Base-by-base conservation (phyloP, 2,113 vertebrate species). In the Bubalus kerabau region DNA sequence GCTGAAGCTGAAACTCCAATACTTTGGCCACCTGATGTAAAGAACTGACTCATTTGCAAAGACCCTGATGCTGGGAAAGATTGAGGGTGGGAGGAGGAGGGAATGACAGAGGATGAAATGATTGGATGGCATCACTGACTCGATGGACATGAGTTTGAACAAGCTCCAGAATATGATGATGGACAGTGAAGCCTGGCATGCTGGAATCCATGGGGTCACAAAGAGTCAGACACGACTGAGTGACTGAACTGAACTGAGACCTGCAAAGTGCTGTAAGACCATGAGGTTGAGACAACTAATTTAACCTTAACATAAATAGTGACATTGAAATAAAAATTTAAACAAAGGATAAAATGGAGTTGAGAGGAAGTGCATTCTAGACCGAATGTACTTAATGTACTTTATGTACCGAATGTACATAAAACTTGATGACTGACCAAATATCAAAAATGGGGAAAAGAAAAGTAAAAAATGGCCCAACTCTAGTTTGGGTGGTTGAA, bases 161-260 rank as follows among this genome's bases (percentile, higher is more conserved):
- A 11, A 36, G 1, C n/a, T 71, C 9, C 0, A 0, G n/a, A 21
- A 36, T 10, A 21, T 71, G 17, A 21, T 36, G 64, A 21, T 71
- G 17, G 64, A 23, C 64, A 71, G 17, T 1, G 4, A 71, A 21
- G n/a, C n/a, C 64, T 23, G 64, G 9, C 0, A 2, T 71, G n/a
- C 64, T 71, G n/a, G 1, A 21, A 4, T 71, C 19, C 64, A 21
- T 5, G n/a, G n/a, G n/a, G 17, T 71, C 0, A 0, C n/a, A 36
- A 67, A 67, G n/a, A 36, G 36, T 36, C 36, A 36, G 36, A 71
- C n/a, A 71, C 0, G 17, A 71, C n/a, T 36, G 64, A 67, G 8
- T 11, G 64, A 67, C 32, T 67, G 9, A 71, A 32, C 14, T 16
- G 6, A 64, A 32, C 60, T 64, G 60, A 43, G 62, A 64, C 17